These are phyloP conservation scores for Podarcis cretensis DNA, from an alignment of 2,113 vertebrate genomes.

Conservation along the genomic window DNA sequence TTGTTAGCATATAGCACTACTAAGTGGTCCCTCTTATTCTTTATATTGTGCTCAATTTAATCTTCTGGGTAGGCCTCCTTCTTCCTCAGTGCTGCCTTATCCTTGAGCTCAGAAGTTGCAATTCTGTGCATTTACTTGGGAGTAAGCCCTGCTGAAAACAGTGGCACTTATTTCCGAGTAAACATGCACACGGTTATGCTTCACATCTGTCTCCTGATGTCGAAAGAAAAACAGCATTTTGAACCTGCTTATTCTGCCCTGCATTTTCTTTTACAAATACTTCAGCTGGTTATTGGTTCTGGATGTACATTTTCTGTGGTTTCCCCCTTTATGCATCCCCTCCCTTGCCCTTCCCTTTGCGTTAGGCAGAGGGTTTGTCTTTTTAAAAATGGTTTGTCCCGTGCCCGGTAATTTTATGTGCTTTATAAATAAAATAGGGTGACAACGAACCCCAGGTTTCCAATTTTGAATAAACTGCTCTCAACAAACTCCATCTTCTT, in stretches of 20 bases:
- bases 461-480: not conserved
- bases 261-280: not conserved
- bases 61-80: not conserved
- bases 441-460: not conserved
- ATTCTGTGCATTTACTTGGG: not conserved
- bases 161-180: not conserved
- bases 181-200: not conserved
- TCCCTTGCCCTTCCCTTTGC: not conserved
- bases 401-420: not conserved
- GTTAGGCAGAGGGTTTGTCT: not conserved
- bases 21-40: not conserved
- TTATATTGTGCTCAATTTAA: not conserved
- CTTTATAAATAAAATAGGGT: not conserved
- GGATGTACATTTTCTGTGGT: not conserved
- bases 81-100: not conserved
- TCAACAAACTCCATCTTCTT: not conserved
- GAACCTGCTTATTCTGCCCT: not conserved
- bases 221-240: not conserved
- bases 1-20: too few relatives aligned
- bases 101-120: not conserved
- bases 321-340: not conserved
- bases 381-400: not conserved
- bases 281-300: not conserved
- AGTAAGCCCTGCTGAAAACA: not conserved
- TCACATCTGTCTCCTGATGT: not conserved